Percentiles rank a stretch among this genome's conserved stretches.
Evolutionary conservation across 2,113 vertebrate genomes (phyloP).

Genomic region (Erythrocercus mccallii): DNA sequence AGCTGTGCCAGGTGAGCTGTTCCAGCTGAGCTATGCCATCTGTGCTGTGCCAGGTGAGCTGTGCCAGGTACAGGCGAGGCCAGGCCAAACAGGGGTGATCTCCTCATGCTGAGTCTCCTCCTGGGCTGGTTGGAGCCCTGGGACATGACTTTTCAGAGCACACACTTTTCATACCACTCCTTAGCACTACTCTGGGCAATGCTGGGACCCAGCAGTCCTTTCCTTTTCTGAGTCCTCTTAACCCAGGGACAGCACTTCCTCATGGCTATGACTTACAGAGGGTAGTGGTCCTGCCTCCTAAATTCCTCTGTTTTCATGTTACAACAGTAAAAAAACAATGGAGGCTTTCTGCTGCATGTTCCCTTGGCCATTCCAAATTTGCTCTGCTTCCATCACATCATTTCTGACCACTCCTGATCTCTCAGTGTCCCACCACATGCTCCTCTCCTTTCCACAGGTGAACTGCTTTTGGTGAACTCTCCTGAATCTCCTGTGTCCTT

Average conservation of each 20-base stretch:
- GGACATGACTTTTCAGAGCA: not conserved
- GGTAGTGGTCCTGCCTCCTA: not conserved
- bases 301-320: not conserved
- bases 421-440: accelerated
- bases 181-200: accelerated
- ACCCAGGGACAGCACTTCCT: not conserved
- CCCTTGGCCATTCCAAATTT: not conserved
- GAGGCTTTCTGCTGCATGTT: not conserved
- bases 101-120: accelerated
- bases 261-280: not conserved
- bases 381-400: not conserved
- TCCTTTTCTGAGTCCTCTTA: not conserved
- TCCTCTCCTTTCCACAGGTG: not conserved
- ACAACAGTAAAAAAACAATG: not conserved
- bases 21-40: no score
- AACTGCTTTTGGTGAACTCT: not conserved
- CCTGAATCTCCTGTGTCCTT: not conserved
- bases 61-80: not conserved
- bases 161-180: not conserved
- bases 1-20: no score
- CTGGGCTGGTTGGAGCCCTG: not conserved
- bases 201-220: not conserved
- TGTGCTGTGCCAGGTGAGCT: no score
- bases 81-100: not conserved
- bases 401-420: not conserved